These are phyloP conservation scores for Actinemys pallida DNA, from an alignment of 2,113 vertebrate species.

Conservation along the genomic window DNA sequence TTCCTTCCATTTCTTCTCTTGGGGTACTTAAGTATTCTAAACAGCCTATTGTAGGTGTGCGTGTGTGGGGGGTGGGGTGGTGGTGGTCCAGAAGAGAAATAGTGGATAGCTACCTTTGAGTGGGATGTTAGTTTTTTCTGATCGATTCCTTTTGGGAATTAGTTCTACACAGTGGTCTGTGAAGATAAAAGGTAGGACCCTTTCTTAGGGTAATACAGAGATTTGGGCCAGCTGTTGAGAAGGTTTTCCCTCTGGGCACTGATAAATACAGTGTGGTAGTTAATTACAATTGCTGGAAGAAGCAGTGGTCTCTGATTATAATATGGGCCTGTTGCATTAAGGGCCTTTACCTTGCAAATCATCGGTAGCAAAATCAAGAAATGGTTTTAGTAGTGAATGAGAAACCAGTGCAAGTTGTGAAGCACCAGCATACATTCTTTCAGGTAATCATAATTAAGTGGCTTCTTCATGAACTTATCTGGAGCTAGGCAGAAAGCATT, in stretches of 20 bases:
- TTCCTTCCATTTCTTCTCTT: not conserved
- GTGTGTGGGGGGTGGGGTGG: no score
- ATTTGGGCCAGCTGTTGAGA: not conserved
- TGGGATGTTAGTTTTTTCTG: accelerated
- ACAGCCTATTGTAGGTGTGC: no score
- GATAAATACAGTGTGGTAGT: not conserved
- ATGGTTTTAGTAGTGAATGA: not conserved
- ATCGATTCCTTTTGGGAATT: not conserved
- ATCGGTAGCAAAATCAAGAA: not conserved
- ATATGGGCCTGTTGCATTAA: no score
- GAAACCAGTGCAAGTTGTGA: not conserved
- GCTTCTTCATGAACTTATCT: not conserved
- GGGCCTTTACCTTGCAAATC: no score
- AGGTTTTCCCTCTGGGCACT: not conserved
- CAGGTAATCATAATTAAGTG: not conserved
- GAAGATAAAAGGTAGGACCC: not conserved
- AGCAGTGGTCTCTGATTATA: not conserved
- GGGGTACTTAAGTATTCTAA: not conserved
- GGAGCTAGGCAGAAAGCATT: not conserved
- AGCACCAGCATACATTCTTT: not conserved
- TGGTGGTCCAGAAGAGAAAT: not conserved
- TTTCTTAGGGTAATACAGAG: not conserved
- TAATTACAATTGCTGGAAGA: not conserved
- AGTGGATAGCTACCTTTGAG: not conserved
- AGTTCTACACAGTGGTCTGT: not conserved